Base-by-base conservation (phyloP, 2,797 vertebrate genomes). In the Coilia nasus region DNA sequence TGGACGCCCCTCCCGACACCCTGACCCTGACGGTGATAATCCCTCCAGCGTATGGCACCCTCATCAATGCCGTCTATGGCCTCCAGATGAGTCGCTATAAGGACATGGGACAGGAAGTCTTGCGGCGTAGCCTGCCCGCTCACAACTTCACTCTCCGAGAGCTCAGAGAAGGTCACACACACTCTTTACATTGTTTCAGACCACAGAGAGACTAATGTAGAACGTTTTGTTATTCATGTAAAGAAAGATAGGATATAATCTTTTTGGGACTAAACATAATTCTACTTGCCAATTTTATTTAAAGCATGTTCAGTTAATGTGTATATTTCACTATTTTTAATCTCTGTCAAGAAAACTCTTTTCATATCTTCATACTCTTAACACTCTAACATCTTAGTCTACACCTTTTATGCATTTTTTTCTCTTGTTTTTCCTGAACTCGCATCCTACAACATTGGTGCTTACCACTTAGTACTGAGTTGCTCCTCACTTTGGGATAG, bases 101-200 rank as follows among this genome's bases (percentile, higher is more conserved):
- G 85, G 82, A 89, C 84, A 90, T 90, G 90, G 93, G 88, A 75
- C 82, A 88, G 0, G 89, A 92, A 0, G 83, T 89, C 9, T 90
- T 94, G 56, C 90, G 71, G 56, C 88, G 87, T 86, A 91, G 87
- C 64, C 86, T 88, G 6, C 56, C 82, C 0, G 28, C 94, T 86
- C 87, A 88, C 50, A 54, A 91, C 82, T 95, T 96, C 94, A 95
- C 92, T 82, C 83, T 89, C 28, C 85, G 93, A 87, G 93, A 94
- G 85, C 92, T 95, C 21, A 78, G 60, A 2, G 89, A 85, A 93
- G 91, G 91, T 95, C 89, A 90, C 23, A 2, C 89, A 90, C 23
- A 2, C 25, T 71, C 64, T 64, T 67, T 41, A 86, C 3, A 35
- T n/a, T 4, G 64, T 44, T 9, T 44, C 78, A 46, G 25, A 60